Evolutionary conservation across 2,888 invertebrate species (phyloP), one percentile per base, ranked within the genome.

Genomic region (Tetrapedia diversipes): DNA sequence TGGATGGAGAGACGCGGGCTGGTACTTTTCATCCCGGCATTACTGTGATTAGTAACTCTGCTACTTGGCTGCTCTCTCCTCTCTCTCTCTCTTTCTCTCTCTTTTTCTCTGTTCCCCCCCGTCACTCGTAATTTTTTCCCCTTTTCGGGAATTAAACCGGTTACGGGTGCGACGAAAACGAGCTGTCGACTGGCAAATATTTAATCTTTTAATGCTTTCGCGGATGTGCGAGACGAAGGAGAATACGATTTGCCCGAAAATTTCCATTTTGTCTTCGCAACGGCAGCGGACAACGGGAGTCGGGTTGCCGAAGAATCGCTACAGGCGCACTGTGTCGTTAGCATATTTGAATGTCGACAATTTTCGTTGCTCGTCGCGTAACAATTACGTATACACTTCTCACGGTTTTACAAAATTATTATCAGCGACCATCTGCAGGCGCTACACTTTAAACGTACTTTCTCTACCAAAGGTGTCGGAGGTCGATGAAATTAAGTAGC

Each of bases 21-120:
- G 68, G 34, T 60, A 67, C 75, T 70, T 79, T 75, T 75, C 68
- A 61, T 63, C 69, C 29, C 37, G 57, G 51, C 71, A 61, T 63
- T 56, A 47, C 61, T 75, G 63, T 84, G 84, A 84, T 85, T 85
- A 83, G 84, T 75, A 75, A 81, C 77, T 70, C 59, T 63, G 67
- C 60, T 68, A 54, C 68, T 71, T 59, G 61, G 34, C 45, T 11
- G 47, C 39, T 41, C 67, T 43, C 68, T 41, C n/a, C n/a, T n/a
- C n/a, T n/a, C n/a, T n/a, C n/a, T n/a, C n/a, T n/a, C n/a, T n/a
- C n/a, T n/a, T n/a, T n/a, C n/a, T n/a, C n/a, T n/a, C n/a, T n/a
- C n/a, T n/a, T n/a, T n/a, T n/a, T n/a, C n/a, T n/a, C n/a, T n/a
- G n/a, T n/a, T n/a, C n/a, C n/a, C n/a, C n/a, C n/a, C n/a, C n/a